These are phyloP conservation scores for Dipodomys merriami DNA, from an alignment of 2,113 vertebrate species.

Conservation along the genomic window DNA sequence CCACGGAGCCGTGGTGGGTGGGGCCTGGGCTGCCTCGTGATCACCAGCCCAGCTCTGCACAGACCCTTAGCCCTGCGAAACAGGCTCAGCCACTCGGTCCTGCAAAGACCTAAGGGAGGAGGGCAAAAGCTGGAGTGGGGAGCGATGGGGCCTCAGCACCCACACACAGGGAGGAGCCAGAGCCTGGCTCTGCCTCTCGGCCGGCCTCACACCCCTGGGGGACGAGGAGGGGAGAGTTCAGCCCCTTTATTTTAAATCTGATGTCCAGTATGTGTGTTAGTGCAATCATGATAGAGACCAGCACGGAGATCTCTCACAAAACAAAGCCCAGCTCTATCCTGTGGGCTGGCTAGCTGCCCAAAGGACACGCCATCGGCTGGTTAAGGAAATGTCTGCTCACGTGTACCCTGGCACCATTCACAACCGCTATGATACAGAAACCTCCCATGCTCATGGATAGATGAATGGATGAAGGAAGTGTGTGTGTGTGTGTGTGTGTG, in stretches of 20 bases:
- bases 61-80: background rate
- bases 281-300: too few species aligned
- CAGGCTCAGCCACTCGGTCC: background rate
- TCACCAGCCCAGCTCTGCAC: background rate
- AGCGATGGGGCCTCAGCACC: too few species aligned
- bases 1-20: too few species aligned
- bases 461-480: too few species aligned
- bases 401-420: background rate
- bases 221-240: too few species aligned
- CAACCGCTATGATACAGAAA: too few species aligned
- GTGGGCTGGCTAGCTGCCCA: background rate
- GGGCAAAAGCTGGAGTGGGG: too few species aligned
- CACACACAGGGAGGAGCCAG: too few species aligned
- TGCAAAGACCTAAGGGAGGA: too few species aligned
- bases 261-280: background rate
- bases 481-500: background rate
- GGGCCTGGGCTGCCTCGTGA: too few species aligned
- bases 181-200: background rate
- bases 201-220: background rate
- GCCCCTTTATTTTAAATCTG: background rate
- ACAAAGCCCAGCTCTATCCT: background rate
- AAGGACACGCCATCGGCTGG: accelerated
- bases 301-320: background rate
- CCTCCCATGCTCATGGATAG: too few species aligned
- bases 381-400: too few species aligned